phyloP scores from a whole-genome alignment of 2,888 invertebrate genomes.

The Deroplatys truncata region DNA sequence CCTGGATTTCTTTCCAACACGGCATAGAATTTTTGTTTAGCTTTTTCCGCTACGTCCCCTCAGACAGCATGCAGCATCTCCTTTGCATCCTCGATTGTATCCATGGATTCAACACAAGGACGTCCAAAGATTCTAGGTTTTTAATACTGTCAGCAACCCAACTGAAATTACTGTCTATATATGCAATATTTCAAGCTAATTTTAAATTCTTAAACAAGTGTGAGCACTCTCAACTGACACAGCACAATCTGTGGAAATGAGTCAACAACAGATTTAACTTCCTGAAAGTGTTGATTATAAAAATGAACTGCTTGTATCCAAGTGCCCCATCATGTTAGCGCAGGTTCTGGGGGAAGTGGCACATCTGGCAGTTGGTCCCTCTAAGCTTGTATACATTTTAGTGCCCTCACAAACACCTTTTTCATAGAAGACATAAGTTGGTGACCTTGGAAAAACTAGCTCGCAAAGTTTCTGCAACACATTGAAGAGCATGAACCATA shows the following conservation, averaged over 20 bases:
- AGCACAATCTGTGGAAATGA: neutral
- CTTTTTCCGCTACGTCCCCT: neutral
- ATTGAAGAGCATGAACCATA: slow-evolving; percentile 36
- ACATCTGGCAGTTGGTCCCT: slow-evolving; percentile 36
- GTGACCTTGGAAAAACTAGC: neutral
- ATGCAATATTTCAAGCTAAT: neutral
- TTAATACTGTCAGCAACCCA: neutral
- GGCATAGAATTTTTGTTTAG: neutral
- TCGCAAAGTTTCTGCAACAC: slow-evolving; percentile 36
- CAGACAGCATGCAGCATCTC: neutral
- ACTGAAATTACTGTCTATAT: slow-evolving; percentile 4
- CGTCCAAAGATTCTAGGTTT: too few species aligned
- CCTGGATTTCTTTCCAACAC: neutral
- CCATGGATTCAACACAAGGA: neutral
- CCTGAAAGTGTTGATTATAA: slow-evolving; percentile 26
- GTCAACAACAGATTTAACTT: too few species aligned
- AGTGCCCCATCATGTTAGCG: slow-evolving; percentile 38
- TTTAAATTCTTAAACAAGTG: neutral
- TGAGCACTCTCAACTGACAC: neutral
- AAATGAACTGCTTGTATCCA: slow-evolving; percentile 37
- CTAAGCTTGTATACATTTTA: slow-evolving; percentile 34
- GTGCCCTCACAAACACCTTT: slow-evolving; percentile 37
- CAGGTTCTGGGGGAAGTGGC: slow-evolving; percentile 38
- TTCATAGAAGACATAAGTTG: too few species aligned
- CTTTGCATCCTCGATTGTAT: neutral